Percentiles rank a stretch among this genome's conserved stretches.
Conservation (phyloP, 2,888 invertebrate genomes). For the Aquatica leii region DNA sequence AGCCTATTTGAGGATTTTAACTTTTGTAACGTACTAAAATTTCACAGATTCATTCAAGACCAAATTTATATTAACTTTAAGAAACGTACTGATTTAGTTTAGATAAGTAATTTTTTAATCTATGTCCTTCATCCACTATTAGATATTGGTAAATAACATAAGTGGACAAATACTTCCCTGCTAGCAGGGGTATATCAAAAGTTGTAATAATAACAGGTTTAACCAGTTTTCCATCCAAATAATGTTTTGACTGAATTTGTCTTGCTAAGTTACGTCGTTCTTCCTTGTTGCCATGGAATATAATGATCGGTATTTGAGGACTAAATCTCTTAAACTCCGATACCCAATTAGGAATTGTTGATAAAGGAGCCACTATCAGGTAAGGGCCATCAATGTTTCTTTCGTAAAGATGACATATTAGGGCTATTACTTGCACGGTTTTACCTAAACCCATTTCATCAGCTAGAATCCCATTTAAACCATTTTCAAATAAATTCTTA, state of each 20-base stretch:
- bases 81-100: no score
- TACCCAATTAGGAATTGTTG: constrained; percentile 75
- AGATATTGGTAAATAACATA: constrained; percentile 71
- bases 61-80: no score
- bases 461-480: constrained; percentile 91
- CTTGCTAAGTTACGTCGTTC: constrained; percentile 51
- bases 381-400: constrained; percentile 58
- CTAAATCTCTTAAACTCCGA: constrained; percentile 72
- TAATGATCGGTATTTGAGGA: constrained; percentile 67
- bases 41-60: no score
- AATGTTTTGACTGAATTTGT: no score
- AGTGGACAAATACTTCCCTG: no score
- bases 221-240: constrained; percentile 51
- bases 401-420: constrained; percentile 85
- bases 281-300: constrained; percentile 64
- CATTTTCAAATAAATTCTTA: constrained; percentile 65
- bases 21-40: constrained; percentile 57
- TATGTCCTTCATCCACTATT: constrained; percentile 77
- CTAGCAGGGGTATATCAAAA: constrained; percentile 65
- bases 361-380: constrained; percentile 71
- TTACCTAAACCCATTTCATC: constrained; percentile 98
- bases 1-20: constrained; percentile 65
- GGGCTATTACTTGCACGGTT: constrained; percentile 89
- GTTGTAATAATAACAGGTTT: constrained; percentile 69
- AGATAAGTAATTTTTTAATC: constrained; percentile 70